Percentiles rank a stretch among this genome's conserved stretches.
Evolutionary conservation across 2,888 invertebrate species (phyloP).

Genomic region (Ophonus ardosiacus): DNA sequence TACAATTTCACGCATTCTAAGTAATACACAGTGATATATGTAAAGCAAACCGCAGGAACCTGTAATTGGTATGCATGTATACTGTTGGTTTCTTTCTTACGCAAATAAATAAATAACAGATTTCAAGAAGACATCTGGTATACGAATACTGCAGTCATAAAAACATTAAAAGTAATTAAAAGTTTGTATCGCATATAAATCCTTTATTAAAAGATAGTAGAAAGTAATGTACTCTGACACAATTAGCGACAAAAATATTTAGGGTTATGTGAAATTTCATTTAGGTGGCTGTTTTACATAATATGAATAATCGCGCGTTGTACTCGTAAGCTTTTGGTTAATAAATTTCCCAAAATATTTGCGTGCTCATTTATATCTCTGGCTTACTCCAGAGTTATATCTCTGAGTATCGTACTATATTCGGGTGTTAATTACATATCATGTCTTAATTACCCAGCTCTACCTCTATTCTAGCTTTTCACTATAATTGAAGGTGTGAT

Average conservation of each 20-base stretch:
- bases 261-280: conserved; percentile 22
- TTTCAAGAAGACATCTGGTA: too few species aligned
- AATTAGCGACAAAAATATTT: conserved; percentile 22
- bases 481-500: conserved; percentile 44
- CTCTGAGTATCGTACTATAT: conserved; percentile 41
- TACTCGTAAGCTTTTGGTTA: conserved; percentile 36
- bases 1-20: too few species aligned
- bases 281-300: conserved; percentile 25
- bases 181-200: neutral
- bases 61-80: too few species aligned
- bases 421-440: conserved; percentile 47
- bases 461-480: conserved; percentile 36
- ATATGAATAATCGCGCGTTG: conserved; percentile 9
- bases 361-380: conserved; percentile 34
- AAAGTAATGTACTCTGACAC: neutral
- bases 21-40: too few species aligned
- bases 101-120: too few species aligned
- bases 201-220: neutral
- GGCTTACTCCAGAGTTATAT: conserved; percentile 31
- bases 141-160: neutral
- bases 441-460: conserved; percentile 42
- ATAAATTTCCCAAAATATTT: conserved; percentile 46
- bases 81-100: too few species aligned
- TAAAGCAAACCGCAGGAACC: too few species aligned
- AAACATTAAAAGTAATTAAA: neutral